These are phyloP conservation scores for Pollenia griseotomentosa DNA, from an alignment of 2,888 invertebrate genomes.

Conservation along the genomic window DNA sequence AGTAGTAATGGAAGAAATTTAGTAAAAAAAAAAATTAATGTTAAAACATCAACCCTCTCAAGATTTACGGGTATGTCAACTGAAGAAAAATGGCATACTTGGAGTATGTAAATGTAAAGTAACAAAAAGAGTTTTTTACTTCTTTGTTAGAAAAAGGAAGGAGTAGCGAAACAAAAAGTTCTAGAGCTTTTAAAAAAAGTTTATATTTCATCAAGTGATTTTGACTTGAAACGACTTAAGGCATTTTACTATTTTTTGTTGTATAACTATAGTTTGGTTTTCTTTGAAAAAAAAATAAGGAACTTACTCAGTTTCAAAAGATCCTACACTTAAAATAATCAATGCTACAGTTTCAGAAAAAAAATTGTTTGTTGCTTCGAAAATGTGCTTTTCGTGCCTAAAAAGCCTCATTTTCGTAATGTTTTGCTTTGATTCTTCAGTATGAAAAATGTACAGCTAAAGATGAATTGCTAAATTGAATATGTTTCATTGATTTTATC, in stretches of 20 bases:
- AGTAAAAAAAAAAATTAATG: conserved; percentile 24
- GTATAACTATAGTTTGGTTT: too few relatives aligned
- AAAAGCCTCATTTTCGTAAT: too few relatives aligned
- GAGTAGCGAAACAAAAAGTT: conserved; percentile 25
- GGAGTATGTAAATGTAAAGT: conserved; percentile 46
- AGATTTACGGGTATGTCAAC: conserved; percentile 69
- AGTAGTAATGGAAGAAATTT: conserved; percentile 43
- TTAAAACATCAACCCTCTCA: conserved; percentile 62
- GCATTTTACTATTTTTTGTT: conserved; percentile 8
- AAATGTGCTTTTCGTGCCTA: too few relatives aligned
- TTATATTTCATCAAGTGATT: conserved; percentile 55
- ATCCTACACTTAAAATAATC: too few relatives aligned
- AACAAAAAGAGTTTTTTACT: neutral
- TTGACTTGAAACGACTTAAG: conserved; percentile 28
- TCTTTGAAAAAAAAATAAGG: too few relatives aligned
- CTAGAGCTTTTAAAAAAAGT: conserved; percentile 18
- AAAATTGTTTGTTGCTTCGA: too few relatives aligned
- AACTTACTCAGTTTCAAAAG: too few relatives aligned
- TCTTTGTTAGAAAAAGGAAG: conserved; percentile 5
- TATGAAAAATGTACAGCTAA: too few relatives aligned
- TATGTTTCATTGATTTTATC: too few relatives aligned
- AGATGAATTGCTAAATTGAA: too few relatives aligned
- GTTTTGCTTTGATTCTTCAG: too few relatives aligned
- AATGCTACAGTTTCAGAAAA: too few relatives aligned
- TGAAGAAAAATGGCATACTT: conserved; percentile 60